These are phyloP conservation scores for Maccullochella peelii DNA, from an alignment of 2,113 vertebrate species.

Conservation along the genomic window DNA sequence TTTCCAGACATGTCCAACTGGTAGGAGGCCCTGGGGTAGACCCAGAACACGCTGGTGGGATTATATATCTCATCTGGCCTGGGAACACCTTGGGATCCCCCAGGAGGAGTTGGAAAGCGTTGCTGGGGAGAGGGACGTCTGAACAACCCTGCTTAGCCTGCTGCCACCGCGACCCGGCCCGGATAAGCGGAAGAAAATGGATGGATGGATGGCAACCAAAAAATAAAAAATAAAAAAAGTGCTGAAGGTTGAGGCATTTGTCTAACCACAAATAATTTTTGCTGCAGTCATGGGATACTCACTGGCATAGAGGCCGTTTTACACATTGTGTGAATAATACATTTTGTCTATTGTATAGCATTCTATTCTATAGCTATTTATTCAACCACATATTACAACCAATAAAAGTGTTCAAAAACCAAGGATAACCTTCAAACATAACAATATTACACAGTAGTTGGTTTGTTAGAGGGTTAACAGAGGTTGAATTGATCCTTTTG, in stretches of 20 bases:
- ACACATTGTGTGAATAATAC: neutral
- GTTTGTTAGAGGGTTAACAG: constrained; percentile 49
- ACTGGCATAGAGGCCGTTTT: neutral
- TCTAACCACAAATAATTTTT: neutral
- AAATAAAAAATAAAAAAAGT: neutral
- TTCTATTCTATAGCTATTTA: neutral
- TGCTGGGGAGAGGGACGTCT: too few relatives aligned
- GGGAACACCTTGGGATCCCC: too few relatives aligned
- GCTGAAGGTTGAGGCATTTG: neutral
- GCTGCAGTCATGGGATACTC: neutral
- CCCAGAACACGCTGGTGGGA: too few relatives aligned
- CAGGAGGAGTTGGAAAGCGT: too few relatives aligned
- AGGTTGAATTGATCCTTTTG: constrained; percentile 52
- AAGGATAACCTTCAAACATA: constrained; percentile 24
- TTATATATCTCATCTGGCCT: too few relatives aligned
- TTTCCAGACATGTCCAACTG: too few relatives aligned
- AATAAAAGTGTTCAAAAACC: constrained; percentile 21
- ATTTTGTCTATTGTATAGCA: neutral
- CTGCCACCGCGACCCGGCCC: too few relatives aligned
- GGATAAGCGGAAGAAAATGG: too few relatives aligned
- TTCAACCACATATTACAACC: neutral
- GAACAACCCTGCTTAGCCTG: too few relatives aligned
- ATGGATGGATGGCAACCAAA: too few relatives aligned
- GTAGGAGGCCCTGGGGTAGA: too few relatives aligned
- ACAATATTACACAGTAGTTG: constrained; percentile 22